Conservation (phyloP, 2,113 vertebrate species). For the Sceloporus undulatus region DNA sequence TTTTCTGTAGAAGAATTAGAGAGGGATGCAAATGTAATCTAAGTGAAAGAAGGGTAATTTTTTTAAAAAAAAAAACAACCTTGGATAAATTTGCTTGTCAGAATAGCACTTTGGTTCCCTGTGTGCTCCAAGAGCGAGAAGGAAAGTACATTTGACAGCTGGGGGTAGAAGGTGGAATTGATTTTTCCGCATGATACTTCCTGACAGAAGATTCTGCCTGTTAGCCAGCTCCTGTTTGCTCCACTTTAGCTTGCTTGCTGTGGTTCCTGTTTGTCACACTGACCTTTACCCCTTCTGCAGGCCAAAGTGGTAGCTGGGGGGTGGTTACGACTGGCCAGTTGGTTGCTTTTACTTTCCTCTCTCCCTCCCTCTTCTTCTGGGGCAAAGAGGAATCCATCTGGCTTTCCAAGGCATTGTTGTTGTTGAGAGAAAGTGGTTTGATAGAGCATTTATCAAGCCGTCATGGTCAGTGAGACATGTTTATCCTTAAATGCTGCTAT, state of each 20-base stretch:
- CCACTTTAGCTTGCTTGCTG: rapidly evolving
- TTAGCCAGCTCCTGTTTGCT: rapidly evolving
- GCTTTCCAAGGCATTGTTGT: neutral
- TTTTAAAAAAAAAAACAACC: neutral
- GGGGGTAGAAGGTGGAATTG: neutral
- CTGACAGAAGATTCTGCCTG: constrained; percentile 8
- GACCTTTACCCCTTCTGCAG: constrained; percentile 24
- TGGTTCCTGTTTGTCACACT: neutral
- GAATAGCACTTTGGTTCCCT: neutral
- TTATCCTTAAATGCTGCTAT: constrained; percentile 8
- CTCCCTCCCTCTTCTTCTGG: neutral
- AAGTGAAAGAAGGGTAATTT: neutral
- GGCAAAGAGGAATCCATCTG: constrained; percentile 17
- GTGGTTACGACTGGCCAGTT: neutral
- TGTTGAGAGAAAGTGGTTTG: neutral
- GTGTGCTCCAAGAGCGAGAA: neutral
- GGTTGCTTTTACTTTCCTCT: constrained; percentile 13
- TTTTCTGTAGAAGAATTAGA: neutral
- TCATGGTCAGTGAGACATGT: constrained; percentile 3
- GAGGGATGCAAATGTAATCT: neutral
- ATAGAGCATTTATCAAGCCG: constrained; percentile 6
- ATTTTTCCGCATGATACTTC: neutral
- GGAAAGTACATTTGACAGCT: neutral
- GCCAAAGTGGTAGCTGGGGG: neutral
- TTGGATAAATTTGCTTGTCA: neutral